These are phyloP conservation scores for Leptinotarsa haldemani DNA, from an alignment of 2,888 invertebrate species.

Conservation along the genomic window DNA sequence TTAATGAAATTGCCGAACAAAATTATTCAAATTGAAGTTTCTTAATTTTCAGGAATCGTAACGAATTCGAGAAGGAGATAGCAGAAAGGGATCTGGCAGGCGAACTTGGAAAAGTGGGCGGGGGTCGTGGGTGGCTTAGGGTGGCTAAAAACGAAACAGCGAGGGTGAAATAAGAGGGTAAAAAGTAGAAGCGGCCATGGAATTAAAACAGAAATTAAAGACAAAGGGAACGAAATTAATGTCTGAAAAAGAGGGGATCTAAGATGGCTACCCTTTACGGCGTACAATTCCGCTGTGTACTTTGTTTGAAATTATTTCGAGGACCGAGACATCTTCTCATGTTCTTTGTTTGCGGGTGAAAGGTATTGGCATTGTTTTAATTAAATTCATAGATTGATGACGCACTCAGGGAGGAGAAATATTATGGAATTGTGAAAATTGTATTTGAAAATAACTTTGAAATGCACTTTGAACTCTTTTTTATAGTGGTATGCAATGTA, in stretches of 20 bases:
- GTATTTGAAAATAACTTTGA: too few species aligned
- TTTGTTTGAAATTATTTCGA: conserved; percentile 55
- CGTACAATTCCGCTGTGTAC: conserved; percentile 38
- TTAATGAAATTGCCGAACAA: conserved; percentile 17
- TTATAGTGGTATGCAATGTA: too few species aligned
- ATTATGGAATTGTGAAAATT: neutral
- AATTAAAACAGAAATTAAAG: conserved; percentile 66
- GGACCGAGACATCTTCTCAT: conserved; percentile 48
- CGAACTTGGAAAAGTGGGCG: conserved; percentile 35
- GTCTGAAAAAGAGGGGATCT: conserved; percentile 58
- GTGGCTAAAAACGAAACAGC: conserved; percentile 54
- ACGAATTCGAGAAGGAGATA: conserved; percentile 47
- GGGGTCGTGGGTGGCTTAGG: conserved; percentile 37
- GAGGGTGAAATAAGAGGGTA: conserved; percentile 66
- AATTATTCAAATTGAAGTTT: conserved; percentile 36
- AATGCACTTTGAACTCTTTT: too few species aligned
- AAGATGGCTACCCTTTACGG: conserved; percentile 54
- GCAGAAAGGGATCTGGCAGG: conserved; percentile 39
- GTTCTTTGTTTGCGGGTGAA: conserved; percentile 46
- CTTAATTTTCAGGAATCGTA: conserved; percentile 45
- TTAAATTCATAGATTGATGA: conserved; percentile 43
- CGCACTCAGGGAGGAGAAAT: neutral
- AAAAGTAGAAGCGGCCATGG: conserved; percentile 66
- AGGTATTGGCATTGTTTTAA: conserved; percentile 48
- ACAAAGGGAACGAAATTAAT: conserved; percentile 66